Base-by-base conservation (phyloP, 2,113 vertebrate species). In the Poeciliopsis occidentalis region DNA sequence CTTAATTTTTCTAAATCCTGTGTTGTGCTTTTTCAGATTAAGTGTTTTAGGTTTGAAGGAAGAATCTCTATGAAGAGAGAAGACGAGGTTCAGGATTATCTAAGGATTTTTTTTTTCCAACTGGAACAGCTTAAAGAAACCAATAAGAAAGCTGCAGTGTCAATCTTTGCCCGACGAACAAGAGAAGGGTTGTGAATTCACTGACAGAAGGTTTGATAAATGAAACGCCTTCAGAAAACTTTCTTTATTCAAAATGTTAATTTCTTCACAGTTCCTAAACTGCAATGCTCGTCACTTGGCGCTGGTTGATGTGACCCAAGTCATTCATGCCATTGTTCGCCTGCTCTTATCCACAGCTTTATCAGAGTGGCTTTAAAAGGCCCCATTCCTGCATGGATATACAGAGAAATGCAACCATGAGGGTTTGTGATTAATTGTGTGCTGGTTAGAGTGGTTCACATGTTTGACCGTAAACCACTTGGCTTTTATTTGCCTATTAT, bases 371-470 rank as follows among this genome's bases (percentile, higher is more conserved):
- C 84, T 78, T 63, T 68, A 71, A 81, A 75, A 41, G 71, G 37
- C 30, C 67, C 74, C 7, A 63, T 85, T 86, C 82, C 83, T 85
- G 89, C 84, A 91, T 85, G 77, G 74, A 87, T 81, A 51, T 80
- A 86, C 62, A 31, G 84, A 71, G 73, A 76, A 82, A 84, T 66
- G 81, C 84, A 69, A 74, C 76, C 78, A 76, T 39, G 31, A 57
- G 54, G 47, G 64, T 66, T 62, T 12, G 12, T 90, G 87, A 93
- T 85, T 89, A 84, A 93, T 89, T 60, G 79, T 61, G 8, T 26
- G 47, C 74, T 64, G 69, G 51, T 71, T 83, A 37, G 47, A 64
- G 76, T 60, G 73, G 41, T 47, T 65, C n/a, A 67, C 44, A 65
- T 76, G 62, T 77, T 61, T 67, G 69, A 67, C 64, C 70, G 61